Base-by-base conservation (phyloP, 2,888 invertebrate species). In the Cataglyphis cursor region DNA sequence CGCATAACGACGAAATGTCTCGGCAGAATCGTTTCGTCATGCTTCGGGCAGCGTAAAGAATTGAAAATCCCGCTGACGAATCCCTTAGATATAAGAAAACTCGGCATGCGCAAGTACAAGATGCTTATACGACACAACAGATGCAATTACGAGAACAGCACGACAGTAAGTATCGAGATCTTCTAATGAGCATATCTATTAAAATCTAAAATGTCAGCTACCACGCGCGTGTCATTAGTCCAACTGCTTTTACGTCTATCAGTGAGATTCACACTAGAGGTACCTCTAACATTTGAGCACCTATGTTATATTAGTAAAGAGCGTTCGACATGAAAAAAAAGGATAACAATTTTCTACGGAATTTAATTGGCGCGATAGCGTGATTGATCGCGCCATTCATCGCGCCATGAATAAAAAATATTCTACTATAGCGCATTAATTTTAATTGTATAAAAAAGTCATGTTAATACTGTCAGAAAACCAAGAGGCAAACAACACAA, bases 401-500 rank as follows among this genome's bases (percentile, higher is more conserved):
- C 85, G 84, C 90, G 84, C 86, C 85, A 70, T 61, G 81, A 81
- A 72, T 61, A 82, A 81, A 72, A 84, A 54, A 82, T 88, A 84
- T 84, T 90, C 87, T 90, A 90, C 89, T 81, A 81, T 35, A 88
- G 85, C 88, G 86, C 70, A 90, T 85, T 82, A 75, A 87, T 83
- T 86, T 78, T 78, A 78, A 72, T 59, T 80, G 75, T 82, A 84
- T 82, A 78, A 88, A 85, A 51, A 91, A 87, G 68, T 87, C 87
- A 86, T 93, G 93, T 93, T 93, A 93, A 93, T 93, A 86, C 90
- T 90, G 48, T 88, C 89, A 93, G 93, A 94, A 94, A 94, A 94
- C 94, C 94, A 94, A 94, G 94, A 94, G 94, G 94, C 93, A 93
- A 93, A 94, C 91, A 94, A 93, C 93, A 92, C 93, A 91, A 92